Evolutionary conservation across 1,140 invertebrate species (phyloP), one percentile per base, ranked within the genome.

Genomic region (Aphaenogaster ashmeadi): DNA sequence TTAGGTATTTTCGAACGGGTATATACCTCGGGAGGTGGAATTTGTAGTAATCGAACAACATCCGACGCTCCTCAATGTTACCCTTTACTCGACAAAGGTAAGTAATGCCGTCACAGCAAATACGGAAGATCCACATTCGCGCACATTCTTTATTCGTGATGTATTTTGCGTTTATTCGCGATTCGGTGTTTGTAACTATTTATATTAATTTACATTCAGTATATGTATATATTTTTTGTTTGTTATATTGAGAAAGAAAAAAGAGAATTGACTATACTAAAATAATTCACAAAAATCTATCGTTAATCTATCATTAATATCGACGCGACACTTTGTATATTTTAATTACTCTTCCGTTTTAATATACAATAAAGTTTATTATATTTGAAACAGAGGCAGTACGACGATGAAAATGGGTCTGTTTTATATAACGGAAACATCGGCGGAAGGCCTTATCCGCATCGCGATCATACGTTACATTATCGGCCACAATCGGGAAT

Each of bases 1-100:
- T 52, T 88, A 98, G 98, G 97, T 98, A 47, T 97, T 97, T 93
- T 98, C 98, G 38, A 98, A 98, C 90, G 98, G 98, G 41, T 98
- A 97, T 93, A 95, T 97, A 58, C 98, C 98, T 0, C 96, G 97
- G 87, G 98, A 98, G 94, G 95, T 98, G 44, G 98, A 98, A 92
- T 98, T 99, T 93, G 97, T 97, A 93, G 98, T 99, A 5, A 97
- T 97, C n/a, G 98, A 98, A 52, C 96, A 97, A 90, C 97, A 98
- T 95, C 98, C 98, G 9, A 98, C 98, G 3, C 94, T 97, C 58
- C 96, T 98, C 50, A 98, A 98, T 95, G 96, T 99, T 27, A 98
- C 98, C 7, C 94, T 99, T 87, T 96, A 97, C 90, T 96, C 97
- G 15, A 96, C 97, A n/a, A 98, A 98, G 96, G 98, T 98, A 97